Evolutionary conservation across 2,113 vertebrate genomes (phyloP), one percentile per base, ranked within the genome.

Genomic region (Heptranchias perlo): DNA sequence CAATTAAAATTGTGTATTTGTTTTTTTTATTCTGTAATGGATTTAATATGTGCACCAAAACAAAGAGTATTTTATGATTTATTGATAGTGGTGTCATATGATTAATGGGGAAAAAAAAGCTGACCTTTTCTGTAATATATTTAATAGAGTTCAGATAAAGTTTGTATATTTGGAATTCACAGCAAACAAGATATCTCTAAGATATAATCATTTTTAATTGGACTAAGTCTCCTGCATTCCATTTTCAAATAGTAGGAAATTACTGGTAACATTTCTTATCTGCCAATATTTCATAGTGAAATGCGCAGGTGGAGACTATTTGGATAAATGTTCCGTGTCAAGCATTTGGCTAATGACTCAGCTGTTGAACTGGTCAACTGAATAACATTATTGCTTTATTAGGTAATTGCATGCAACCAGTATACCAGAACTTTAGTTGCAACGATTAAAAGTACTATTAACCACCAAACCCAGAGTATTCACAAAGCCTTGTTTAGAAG

Each of bases 181-280:
- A 62, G 61, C 52, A 62, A 61, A 35, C 54, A 58, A 58, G 47
- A 58, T 5, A 54, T 35, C 44, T 91, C 25, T 8, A 31, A n/a
- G 54, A 92, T 92, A 92, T 61, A 31, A 92, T 92, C 52, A 58
- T 52, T 93, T 93, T 64, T 39, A 93, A 49, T 93, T 93, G 91
- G 58, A 93, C 35, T 93, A 64, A 62, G 6, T 39, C 14, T 93
- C 54, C 13, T 82, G 78, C 61, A 93, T 93, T 93, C 61, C 31
- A 61, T 18, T 92, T 61, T 92, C 54, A 92, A 92, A 92, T 92
- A n/a, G 31, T 7, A 61, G 54, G 54, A 61, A 92, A 62, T 92
- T 61, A 92, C 89, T 58, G 35, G 16, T 35, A 89, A 54, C 89
- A 92, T 61, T 92, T 2, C 89, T 35, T 14, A 92, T 61, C 52